Conservation (phyloP, 92 coral and sea anemone genomes). For the Umimayanthus chanpuru region DNA sequence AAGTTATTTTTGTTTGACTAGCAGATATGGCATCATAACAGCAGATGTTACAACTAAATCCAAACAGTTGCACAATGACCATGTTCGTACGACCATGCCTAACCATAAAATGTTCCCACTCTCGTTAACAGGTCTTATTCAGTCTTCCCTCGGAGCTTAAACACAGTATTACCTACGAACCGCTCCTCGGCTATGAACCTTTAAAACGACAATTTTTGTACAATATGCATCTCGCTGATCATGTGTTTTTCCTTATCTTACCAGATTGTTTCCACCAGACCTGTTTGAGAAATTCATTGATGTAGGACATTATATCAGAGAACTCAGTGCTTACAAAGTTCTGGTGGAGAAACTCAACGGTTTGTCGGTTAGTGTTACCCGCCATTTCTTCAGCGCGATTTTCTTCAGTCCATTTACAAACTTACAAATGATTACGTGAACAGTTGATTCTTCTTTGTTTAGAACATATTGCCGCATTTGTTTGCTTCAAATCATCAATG, state of each 20-base stretch:
- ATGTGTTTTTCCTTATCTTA: constrained; percentile 25
- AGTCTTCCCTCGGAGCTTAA: background rate
- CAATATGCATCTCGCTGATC: background rate
- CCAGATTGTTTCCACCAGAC: constrained; percentile 87
- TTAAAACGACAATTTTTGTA: background rate
- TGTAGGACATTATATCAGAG: constrained; percentile 95
- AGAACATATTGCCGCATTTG: background rate
- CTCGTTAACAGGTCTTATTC: background rate
- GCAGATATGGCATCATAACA: background rate
- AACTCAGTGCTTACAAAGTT: constrained; percentile 79
- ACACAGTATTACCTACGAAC: background rate
- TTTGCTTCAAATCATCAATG: background rate
- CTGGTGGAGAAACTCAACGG: constrained; percentile 85
- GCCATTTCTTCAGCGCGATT: no score
- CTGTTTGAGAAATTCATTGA: constrained; percentile 95
- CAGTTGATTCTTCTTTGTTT: no score
- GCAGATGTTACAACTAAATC: background rate
- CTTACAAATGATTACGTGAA: no score
- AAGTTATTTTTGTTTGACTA: background rate
- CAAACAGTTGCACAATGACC: no score
- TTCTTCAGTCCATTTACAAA: background rate
- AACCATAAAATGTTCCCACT: background rate
- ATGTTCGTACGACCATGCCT: background rate
- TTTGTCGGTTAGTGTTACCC: constrained; percentile 69
- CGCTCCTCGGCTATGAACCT: background rate